These are phyloP conservation scores for Sphecodes monilicornis DNA, from an alignment of 2,888 invertebrate species.

Conservation along the genomic window DNA sequence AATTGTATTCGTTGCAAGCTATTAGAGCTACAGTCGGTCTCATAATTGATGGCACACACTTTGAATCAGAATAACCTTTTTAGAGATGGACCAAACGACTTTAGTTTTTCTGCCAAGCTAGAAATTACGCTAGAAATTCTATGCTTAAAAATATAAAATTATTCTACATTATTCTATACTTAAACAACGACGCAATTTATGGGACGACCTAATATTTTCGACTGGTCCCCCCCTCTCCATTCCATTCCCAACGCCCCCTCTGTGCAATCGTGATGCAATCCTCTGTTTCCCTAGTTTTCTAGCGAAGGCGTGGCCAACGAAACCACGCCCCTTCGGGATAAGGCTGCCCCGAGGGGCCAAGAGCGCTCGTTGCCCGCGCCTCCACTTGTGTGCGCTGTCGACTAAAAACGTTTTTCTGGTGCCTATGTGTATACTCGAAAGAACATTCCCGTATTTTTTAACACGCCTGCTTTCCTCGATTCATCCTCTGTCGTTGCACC, in stretches of 20 bases:
- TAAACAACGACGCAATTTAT: no score
- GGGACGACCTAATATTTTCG: neutral
- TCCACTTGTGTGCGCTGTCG: neutral
- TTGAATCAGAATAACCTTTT: no score
- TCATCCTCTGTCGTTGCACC: neutral
- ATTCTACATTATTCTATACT: no score
- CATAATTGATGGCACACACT: no score
- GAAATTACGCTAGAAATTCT: no score
- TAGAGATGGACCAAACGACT: no score
- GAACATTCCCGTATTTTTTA: neutral
- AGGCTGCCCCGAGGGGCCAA: neutral
- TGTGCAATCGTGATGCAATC: neutral
- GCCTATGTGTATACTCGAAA: neutral
- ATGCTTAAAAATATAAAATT: no score
- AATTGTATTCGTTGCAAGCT: no score
- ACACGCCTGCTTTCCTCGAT: neutral
- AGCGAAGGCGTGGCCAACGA: neutral
- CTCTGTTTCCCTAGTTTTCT: neutral
- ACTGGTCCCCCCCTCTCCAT: neutral
- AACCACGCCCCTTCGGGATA: neutral
- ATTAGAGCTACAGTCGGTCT: no score
- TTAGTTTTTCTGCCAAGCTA: no score
- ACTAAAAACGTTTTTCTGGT: neutral
- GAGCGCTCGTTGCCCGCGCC: neutral
- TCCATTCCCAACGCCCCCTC: neutral